phyloP scores from a whole-genome alignment of 2,888 invertebrate species.

The Embidobia sp. region DNA sequence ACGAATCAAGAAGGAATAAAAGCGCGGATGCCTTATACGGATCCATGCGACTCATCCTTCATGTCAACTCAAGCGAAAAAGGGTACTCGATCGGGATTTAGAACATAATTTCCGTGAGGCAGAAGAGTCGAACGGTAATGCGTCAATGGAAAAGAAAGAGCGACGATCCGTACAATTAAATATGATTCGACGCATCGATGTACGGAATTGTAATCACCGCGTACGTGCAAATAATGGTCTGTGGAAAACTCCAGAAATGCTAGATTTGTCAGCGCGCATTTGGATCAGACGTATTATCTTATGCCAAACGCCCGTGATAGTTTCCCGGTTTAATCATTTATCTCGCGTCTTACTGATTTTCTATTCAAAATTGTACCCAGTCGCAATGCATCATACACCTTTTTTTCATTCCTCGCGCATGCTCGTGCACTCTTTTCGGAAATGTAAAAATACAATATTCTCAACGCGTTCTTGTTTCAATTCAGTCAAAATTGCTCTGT shows the following conservation, averaged over 20 bases:
- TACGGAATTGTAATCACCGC: constrained; percentile 56
- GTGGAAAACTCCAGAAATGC: constrained; percentile 57
- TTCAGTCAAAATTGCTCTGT: too few relatives aligned
- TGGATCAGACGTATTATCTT: constrained; percentile 53
- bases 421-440: too few relatives aligned
- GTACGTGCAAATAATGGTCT: constrained; percentile 63
- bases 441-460: too few relatives aligned
- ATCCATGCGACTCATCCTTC: constrained; percentile 57
- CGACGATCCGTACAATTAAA: constrained; percentile 62
- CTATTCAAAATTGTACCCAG: too few relatives aligned
- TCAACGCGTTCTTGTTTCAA: too few relatives aligned
- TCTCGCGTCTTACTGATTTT: too few relatives aligned
- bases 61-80: constrained; percentile 55
- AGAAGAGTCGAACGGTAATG: constrained; percentile 42
- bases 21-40: constrained; percentile 53
- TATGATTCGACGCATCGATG: constrained; percentile 58
- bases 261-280: constrained; percentile 57
- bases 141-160: constrained; percentile 56
- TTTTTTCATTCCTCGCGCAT: too few relatives aligned
- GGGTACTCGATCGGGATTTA: constrained; percentile 58
- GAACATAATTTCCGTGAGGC: constrained; percentile 53
- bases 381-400: too few relatives aligned
- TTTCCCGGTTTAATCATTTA: constrained; percentile 59
- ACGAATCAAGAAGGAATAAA: constrained; percentile 54
- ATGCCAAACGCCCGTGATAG: constrained; percentile 53